These are phyloP conservation scores for Habroteleia sp. DNA, from an alignment of 2,888 invertebrate genomes.

Conservation along the genomic window DNA sequence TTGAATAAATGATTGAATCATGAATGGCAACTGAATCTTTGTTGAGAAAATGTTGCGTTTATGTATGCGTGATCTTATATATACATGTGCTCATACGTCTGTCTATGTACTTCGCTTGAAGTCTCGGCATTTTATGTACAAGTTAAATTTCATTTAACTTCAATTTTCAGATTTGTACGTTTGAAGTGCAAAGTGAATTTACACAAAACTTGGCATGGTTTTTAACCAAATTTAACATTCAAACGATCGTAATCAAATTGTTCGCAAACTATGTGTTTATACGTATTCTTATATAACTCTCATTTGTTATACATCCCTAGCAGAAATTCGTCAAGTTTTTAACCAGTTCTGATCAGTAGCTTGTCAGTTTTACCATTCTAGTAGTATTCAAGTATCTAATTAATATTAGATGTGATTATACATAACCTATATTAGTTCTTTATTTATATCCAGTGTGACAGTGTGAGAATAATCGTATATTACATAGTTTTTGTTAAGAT, in stretches of 20 bases:
- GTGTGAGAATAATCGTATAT: too few species aligned
- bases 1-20: slow-evolving; percentile 32
- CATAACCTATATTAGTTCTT: too few species aligned
- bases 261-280: slow-evolving; percentile 1
- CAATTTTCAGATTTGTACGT: slow-evolving; percentile 46
- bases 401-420: too few species aligned
- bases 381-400: too few species aligned
- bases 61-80: not conserved
- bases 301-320: too few species aligned
- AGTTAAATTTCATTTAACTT: slow-evolving; percentile 48
- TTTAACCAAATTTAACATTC: slow-evolving; percentile 36
- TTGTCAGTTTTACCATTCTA: too few species aligned
- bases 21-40: slow-evolving; percentile 20
- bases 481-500: too few species aligned
- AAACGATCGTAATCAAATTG: slow-evolving; percentile 9
- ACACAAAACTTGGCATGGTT: slow-evolving; percentile 26
- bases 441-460: too few species aligned
- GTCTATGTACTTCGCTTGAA: slow-evolving; percentile 1
- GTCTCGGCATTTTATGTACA: slow-evolving; percentile 26
- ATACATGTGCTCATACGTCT: not conserved
- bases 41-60: slow-evolving; percentile 4
- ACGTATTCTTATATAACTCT: too few species aligned
- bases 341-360: too few species aligned
- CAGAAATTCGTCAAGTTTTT: too few species aligned
- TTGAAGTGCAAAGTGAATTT: slow-evolving; percentile 39